These are phyloP conservation scores for Morus bassanus DNA, from an alignment of 2,797 vertebrate species.

Conservation along the genomic window DNA sequence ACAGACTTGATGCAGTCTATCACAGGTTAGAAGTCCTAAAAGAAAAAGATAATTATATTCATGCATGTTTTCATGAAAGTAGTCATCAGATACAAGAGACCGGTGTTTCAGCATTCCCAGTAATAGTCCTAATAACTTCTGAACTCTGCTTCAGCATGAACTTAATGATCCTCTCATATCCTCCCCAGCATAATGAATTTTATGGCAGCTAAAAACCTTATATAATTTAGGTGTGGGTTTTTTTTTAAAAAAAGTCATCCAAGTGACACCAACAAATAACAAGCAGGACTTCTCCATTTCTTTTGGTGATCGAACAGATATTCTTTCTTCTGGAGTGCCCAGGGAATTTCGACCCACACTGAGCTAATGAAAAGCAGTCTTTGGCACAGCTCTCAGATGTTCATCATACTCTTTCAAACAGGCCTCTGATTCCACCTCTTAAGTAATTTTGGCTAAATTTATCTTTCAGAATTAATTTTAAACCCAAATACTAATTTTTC, in stretches of 20 bases:
- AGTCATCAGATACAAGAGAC: not conserved
- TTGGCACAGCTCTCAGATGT: not conserved
- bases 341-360: not conserved
- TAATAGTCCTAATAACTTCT: not conserved
- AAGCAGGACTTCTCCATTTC: not conserved
- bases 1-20: not conserved
- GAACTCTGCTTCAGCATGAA: not conserved
- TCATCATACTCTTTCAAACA: not conserved
- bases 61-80: not conserved
- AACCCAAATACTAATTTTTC: not conserved
- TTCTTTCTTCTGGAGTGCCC: not conserved
- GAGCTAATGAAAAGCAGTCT: not conserved
- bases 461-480: conserved; percentile 7
- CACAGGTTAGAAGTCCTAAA: not conserved
- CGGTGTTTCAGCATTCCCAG: not conserved
- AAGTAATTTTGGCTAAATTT: not conserved
- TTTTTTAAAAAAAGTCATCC: not conserved
- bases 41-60: not conserved
- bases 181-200: not conserved
- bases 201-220: not conserved
- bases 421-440: not conserved
- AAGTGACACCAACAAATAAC: not conserved
- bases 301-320: not conserved
- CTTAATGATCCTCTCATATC: not conserved
- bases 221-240: not conserved